Evolutionary conservation across 2,113 vertebrate genomes (phyloP), one percentile per base, ranked within the genome.

Genomic region (Scortum barcoo): DNA sequence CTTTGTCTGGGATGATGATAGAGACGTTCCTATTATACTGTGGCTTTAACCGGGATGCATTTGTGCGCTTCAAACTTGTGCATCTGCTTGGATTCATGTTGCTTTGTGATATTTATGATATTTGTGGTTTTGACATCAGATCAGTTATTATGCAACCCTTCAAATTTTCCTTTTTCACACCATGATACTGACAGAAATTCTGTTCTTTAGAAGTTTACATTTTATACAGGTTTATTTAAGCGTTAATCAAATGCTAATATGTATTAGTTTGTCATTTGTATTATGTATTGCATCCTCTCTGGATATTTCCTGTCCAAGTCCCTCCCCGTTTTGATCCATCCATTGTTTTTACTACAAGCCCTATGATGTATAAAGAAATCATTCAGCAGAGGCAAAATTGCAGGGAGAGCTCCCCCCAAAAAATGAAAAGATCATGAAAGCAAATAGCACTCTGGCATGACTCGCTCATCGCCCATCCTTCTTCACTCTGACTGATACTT

Each of bases 401-500:
- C 30, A 76, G 14, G 73, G 69, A 22, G 69, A 22, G 26, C n/a
- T 13, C 62, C 54, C 17, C 8, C n/a, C n/a, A n/a, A 30, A 61
- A 84, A 86, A 72, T 84, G 51, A 85, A 87, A 80, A 63, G 22
- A 78, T 73, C 58, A 71, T 76, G 46, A 78, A 80, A 72, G 48
- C 22, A 71, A 84, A 81, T 84, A 73, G 62, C 69, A 79, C 78
- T 80, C 62, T 75, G 80, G 80, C 79, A 84, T 42, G 11, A 28
- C 33, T 85, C 76, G 82, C 88, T 16, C 28, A 44, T 30, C 69
- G 62, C 77, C 81, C 88, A 88, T 85, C 86, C 78, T 83, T 83
- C 83, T 66, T 77, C 78, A 66, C 75, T 80, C 69, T 83, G 90
- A 83, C 86, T 91, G 90, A 89, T 91, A 88, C 80, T 91, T 87